Base-by-base conservation (phyloP, 2,888 invertebrate genomes). In the Villa cingulata region DNA sequence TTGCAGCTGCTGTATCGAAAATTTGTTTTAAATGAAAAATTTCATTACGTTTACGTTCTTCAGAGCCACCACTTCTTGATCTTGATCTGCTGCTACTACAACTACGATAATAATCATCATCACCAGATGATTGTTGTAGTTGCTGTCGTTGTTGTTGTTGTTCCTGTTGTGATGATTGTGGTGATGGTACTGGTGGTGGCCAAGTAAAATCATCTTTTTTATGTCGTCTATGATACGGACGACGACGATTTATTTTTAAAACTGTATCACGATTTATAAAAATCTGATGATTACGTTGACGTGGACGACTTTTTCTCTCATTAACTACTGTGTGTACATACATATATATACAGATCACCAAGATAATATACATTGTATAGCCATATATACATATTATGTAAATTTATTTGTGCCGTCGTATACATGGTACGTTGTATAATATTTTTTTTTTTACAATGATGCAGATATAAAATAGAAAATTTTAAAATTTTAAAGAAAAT, bases 241-340 rank as follows among this genome's bases (percentile, higher is more conserved):
- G 45, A 49, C 64, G 51, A 3, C 69, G 65, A 57, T 68, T 68
- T 55, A 68, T 68, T 56, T 64, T 65, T 49, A 68, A 53, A 49
- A 68, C 68, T 12, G 65, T 66, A 49, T 67, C 67, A 54, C 68
- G 59, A 56, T 68, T 68, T 41, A 68, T 60, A 52, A 59, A 59
- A 40, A 66, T 55, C 39, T 63, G 62, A 49, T 60, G 59, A n/a
- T n/a, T n/a, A 14, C 66, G 60, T 23, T 62, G 58, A 23, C 68
- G 62, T 17, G 60, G 51, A 41, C 68, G 66, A 56, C 68, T 68
- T 48, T 58, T 60, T 41, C 66, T 56, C 36, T 37, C 41, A 16
- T 23, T 17, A 17, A 23, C 44, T 14, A 14, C 3, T 23, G 23
- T n/a, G n/a, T n/a, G n/a, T n/a, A n/a, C n/a, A n/a, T n/a, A n/a